Evolutionary conservation across 2,113 vertebrate genomes (phyloP).

Genomic region (Calidris pygmaea): DNA sequence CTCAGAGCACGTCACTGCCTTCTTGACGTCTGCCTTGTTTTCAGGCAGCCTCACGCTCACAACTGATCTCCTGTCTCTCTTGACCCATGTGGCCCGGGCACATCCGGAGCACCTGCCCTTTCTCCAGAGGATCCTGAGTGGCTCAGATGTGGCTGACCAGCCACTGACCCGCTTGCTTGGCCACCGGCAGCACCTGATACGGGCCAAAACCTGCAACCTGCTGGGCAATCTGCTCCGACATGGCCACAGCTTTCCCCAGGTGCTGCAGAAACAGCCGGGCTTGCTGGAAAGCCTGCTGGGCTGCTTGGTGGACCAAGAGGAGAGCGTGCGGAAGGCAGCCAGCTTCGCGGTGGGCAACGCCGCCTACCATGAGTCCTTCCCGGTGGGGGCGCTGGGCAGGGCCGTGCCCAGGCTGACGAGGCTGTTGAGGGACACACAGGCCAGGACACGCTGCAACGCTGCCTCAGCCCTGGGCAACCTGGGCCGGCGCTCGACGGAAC

Average conservation of each 20-base stretch:
- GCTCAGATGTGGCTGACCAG: conserved; percentile 27
- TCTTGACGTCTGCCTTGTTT: conserved; percentile 61
- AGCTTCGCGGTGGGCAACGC: conserved; percentile 76
- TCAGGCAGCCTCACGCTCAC: conserved; percentile 70
- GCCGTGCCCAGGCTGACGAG: conserved; percentile 60
- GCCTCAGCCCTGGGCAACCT: conserved; percentile 76
- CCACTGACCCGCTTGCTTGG: conserved; percentile 67
- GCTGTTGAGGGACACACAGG: conserved; percentile 63
- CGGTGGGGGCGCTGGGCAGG: not conserved
- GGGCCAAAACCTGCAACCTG: conserved; percentile 81
- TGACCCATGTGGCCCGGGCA: conserved; percentile 75
- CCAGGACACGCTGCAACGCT: conserved; percentile 68
- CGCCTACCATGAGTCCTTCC: conserved; percentile 36
- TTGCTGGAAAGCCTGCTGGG: conserved; percentile 64
- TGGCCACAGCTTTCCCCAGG: not conserved
- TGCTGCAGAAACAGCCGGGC: conserved; percentile 11
- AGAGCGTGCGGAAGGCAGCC: conserved; percentile 65
- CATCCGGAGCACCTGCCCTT: conserved; percentile 58
- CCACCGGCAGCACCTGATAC: conserved; percentile 74
- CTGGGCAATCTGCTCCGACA: conserved; percentile 79
- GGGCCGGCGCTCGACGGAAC: conserved; percentile 8
- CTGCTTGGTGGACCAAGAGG: conserved; percentile 65
- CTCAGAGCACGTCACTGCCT: conserved; percentile 38
- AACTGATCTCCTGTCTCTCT: conserved; percentile 82
- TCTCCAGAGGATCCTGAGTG: conserved; percentile 67